phyloP scores from a whole-genome alignment of 2,113 vertebrate species.

The Hippoglossus stenolepis region DNA sequence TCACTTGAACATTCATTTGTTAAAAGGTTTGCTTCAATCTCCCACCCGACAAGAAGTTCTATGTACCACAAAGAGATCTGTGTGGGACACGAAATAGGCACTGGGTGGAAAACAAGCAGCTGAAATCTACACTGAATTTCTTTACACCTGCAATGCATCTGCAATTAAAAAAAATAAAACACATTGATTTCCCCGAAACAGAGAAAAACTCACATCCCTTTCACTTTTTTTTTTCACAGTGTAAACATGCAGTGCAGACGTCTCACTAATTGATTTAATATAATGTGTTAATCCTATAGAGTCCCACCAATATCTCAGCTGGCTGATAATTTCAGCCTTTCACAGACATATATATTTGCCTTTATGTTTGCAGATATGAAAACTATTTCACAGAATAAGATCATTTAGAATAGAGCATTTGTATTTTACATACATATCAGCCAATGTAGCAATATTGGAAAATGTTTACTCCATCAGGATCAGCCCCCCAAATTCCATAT shows the following conservation, averaged over 20 bases:
- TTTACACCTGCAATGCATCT: not conserved
- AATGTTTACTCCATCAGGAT: no score
- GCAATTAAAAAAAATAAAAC: not conserved
- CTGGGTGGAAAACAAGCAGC: no score
- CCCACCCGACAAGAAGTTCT: no score
- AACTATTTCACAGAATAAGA: no score
- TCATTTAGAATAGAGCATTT: no score
- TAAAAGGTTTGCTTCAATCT: no score
- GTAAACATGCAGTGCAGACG: not conserved
- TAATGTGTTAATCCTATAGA: not conserved
- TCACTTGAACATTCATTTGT: not conserved
- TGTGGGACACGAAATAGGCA: not conserved
- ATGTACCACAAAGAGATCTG: not conserved
- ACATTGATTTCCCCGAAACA: not conserved
- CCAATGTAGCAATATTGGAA: no score
- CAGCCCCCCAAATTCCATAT: no score
- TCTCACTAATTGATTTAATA: slow-evolving; percentile 3
- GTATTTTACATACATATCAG: no score
- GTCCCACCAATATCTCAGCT: not conserved
- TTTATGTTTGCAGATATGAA: no score
- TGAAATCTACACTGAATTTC: not conserved
- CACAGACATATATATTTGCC: not conserved
- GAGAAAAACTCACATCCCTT: not conserved
- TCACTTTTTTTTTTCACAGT: no score
- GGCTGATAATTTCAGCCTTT: not conserved